These are phyloP conservation scores for Mythimna pallens DNA, from an alignment of 2,888 invertebrate species.

Conservation along the genomic window DNA sequence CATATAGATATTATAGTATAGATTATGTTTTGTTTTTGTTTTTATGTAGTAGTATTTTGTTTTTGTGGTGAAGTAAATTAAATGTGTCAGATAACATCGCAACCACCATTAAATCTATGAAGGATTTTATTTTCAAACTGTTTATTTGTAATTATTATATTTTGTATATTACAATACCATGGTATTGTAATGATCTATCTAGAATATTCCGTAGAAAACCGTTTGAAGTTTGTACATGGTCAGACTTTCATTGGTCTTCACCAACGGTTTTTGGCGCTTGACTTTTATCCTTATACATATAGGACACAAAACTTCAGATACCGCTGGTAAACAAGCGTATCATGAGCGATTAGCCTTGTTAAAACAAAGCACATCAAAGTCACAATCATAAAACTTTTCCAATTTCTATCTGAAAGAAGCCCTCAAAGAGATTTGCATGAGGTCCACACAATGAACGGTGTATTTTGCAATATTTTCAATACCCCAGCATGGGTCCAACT, in stretches of 20 bases:
- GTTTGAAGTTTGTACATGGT: not conserved
- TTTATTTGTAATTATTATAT: not conserved
- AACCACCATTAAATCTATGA: constrained; percentile 2
- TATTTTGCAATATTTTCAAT: constrained; percentile 88
- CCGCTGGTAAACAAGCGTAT: not conserved
- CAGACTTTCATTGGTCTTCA: not conserved
- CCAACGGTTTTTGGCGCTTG: constrained; percentile 9
- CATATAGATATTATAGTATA: too few relatives aligned
- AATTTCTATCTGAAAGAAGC: constrained; percentile 86
- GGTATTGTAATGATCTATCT: too few relatives aligned
- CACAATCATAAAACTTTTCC: constrained; percentile 84
- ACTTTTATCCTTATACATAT: constrained; percentile 8
- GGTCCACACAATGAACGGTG: constrained; percentile 78
- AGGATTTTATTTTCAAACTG: not conserved
- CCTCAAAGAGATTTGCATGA: constrained; percentile 89
- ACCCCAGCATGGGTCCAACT: constrained; percentile 86
- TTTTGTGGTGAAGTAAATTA: constrained; percentile 16
- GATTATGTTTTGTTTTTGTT: not conserved
- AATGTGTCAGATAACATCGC: constrained; percentile 17
- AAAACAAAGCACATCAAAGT: constrained; percentile 85
- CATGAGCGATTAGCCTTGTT: constrained; percentile 71
- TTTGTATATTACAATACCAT: not conserved
- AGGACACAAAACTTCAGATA: not conserved
- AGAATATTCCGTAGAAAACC: constrained; percentile 3
- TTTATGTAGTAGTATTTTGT: too few relatives aligned